Conservation (phyloP, 2,113 vertebrate genomes). For the Spheniscus mendiculus region DNA sequence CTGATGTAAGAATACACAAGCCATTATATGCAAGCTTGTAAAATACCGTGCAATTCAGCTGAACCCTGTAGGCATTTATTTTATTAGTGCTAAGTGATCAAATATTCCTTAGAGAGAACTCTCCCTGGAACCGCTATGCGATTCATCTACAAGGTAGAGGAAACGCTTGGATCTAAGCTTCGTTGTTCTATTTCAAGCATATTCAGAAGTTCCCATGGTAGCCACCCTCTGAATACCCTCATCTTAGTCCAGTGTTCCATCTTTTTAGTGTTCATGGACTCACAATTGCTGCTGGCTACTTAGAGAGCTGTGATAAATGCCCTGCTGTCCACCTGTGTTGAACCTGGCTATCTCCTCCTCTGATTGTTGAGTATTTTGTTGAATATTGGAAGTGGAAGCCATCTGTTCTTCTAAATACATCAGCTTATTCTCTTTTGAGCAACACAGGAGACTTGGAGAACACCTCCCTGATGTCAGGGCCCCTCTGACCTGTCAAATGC, state of each 20-base stretch:
- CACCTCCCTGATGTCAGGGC: not conserved
- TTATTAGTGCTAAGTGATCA: not conserved
- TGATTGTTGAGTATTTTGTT: not conserved
- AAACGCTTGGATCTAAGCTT: not conserved
- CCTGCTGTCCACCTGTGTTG: not conserved
- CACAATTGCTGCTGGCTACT: not conserved
- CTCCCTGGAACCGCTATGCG: not conserved
- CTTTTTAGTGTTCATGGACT: not conserved
- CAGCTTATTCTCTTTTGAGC: not conserved
- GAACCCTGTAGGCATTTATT: conserved; percentile 17
- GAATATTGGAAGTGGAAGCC: not conserved
- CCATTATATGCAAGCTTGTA: not conserved
- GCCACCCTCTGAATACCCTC: not conserved
- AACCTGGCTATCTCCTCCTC: not conserved
- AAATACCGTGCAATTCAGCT: conserved; percentile 11
- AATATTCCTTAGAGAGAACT: conserved; percentile 37
- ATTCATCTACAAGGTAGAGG: not conserved
- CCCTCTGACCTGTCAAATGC: not conserved
- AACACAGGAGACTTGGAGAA: not conserved
- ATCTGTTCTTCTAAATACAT: not conserved
- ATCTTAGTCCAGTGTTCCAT: not conserved
- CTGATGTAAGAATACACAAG: not conserved
- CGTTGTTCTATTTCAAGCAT: not conserved
- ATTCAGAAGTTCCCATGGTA: not conserved
- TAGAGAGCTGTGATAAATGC: not conserved